Base-by-base conservation (phyloP, 92 coral and sea anemone genomes). In the Parazoanthus atlanticus region DNA sequence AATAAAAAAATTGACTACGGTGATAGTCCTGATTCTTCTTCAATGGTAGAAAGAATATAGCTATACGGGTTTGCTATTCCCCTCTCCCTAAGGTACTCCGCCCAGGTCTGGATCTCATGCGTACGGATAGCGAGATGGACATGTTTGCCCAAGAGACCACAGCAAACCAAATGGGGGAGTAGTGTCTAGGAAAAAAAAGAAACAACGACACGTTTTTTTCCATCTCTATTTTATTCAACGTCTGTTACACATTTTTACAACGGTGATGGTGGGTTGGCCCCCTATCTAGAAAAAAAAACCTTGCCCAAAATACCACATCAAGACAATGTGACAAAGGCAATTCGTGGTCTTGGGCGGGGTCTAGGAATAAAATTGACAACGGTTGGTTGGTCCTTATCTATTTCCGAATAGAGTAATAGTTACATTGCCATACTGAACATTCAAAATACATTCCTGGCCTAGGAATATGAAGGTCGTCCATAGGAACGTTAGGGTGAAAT, bases 81-180 rank as follows among this genome's bases (percentile, higher is more conserved):
- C 41, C 41, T 58, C 67, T 58, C 67, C 67, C 67, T 58, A 58
- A 58, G 67, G 67, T 58, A 23, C 25, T 58, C 25, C 12, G 12
- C 7, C 67, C 67, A 58, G 67, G 67, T 58, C 67, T 58, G 67
- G 67, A 58, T 13, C 67, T 8, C 67, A 58, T 8, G 67, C 67
- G 71, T 65, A 65, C 71, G 71, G 71, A 65, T 65, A 65, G 71
- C 71, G 28, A 65, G 71, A 65, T 65, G 71, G 71, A 65, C 71
- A 65, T 65, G 71, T 65, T 65, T n/a, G 7, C 71, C 71, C 71
- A 65, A 65, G 71, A 65, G 71, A 65, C 28, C 71, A 65, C 71
- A 65, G 71, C 71, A 65, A 65, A 65, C 71, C 71, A 65, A 65
- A 65, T 65, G 71, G 13, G 71, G 71, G 71, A 65, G 71, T 65